phyloP scores from a whole-genome alignment of 2,888 invertebrate genomes.

The Entomobrya multifasciata region DNA sequence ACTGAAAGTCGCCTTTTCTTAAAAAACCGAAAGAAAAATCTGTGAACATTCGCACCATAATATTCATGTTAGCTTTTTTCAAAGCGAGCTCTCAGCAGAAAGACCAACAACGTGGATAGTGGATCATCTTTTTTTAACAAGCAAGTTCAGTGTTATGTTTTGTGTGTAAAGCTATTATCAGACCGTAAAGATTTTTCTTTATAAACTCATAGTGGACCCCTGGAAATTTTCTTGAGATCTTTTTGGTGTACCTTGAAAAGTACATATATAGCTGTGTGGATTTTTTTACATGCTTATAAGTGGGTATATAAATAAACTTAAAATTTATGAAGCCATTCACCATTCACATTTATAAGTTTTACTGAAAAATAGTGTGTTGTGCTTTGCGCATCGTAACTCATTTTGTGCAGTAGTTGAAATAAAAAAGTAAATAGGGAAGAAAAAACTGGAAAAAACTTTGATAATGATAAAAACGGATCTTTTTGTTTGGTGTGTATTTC shows the following conservation, averaged over 20 bases:
- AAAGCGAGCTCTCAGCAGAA: too few species aligned
- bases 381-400: constrained; percentile 55
- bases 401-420: constrained; percentile 13
- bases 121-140: neutral
- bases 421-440: constrained; percentile 26
- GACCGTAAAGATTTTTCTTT: constrained; percentile 46
- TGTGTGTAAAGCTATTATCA: constrained; percentile 19
- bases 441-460: constrained; percentile 45
- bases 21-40: neutral
- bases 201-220: neutral
- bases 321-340: neutral
- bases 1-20: too few species aligned
- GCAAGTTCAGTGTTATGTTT: neutral
- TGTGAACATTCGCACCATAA: neutral
- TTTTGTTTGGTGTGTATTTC: constrained; percentile 32
- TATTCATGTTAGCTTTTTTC: neutral
- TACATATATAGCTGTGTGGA: neutral
- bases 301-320: constrained; percentile 7
- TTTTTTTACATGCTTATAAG: neutral
- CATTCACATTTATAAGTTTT: constrained; percentile 20
- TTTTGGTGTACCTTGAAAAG: neutral
- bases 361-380: neutral
- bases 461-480: constrained; percentile 50
- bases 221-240: constrained; percentile 3
- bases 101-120: constrained; percentile 10